These are phyloP conservation scores for Chrysaora quinquecirrha DNA, from an alignment of 30 jellyfish, hydroid and myxozoan species.

Conservation along the genomic window DNA sequence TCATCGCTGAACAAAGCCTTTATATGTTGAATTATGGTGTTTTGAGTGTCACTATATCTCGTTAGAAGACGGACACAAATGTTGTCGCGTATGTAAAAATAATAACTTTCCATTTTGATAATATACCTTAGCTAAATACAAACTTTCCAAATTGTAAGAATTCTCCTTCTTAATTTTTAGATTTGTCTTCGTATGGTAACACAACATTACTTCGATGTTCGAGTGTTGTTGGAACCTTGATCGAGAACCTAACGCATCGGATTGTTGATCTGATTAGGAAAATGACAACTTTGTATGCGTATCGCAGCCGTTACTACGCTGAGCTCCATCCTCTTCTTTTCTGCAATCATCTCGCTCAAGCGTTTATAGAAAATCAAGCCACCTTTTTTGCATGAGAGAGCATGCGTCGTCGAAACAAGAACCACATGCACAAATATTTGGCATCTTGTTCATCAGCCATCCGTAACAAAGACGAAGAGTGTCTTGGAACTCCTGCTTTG, in stretches of 20 bases:
- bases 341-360: slow-evolving; percentile 14
- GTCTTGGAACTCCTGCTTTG: slow-evolving; percentile 1
- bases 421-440: slow-evolving; percentile 9
- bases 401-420: neutral
- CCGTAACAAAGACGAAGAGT: neutral
- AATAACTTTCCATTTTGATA: no score
- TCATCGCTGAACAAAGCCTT: no score
- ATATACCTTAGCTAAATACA: no score
- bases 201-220: slow-evolving; percentile 17
- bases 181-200: no score
- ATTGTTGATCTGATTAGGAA: slow-evolving; percentile 19
- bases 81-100: no score
- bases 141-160: no score
- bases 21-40: no score
- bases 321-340: neutral
- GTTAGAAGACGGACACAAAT: no score
- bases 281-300: slow-evolving; percentile 25
- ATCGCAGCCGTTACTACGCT: slow-evolving; percentile 4
- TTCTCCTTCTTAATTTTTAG: no score
- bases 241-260: slow-evolving; percentile 5
- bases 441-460: neutral
- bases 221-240: slow-evolving; percentile 11
- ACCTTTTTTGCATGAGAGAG: slow-evolving; percentile 14
- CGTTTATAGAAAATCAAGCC: slow-evolving; percentile 16
- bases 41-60: no score